Conservation (phyloP, 2,888 invertebrate species). For the Archaeoteleia sp. region DNA sequence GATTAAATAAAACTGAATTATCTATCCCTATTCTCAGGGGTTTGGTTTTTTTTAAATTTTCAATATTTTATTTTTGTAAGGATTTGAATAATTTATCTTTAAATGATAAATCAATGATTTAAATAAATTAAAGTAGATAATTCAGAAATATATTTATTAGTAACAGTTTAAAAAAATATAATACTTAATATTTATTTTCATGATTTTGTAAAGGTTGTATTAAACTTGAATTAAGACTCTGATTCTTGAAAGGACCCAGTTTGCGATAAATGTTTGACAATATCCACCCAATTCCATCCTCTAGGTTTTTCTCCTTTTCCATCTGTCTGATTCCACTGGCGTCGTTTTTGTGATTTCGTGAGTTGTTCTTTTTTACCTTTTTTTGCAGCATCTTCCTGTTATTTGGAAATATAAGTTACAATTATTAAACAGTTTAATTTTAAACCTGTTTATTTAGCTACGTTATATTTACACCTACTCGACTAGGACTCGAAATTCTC, state of each 20-base stretch:
- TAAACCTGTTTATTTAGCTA: no score
- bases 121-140: not conserved
- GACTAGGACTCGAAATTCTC: constrained; percentile 76
- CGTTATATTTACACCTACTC: constrained; percentile 61
- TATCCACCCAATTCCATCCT: constrained; percentile 97
- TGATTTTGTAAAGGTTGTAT: constrained; percentile 38
- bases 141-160: constrained; percentile 54
- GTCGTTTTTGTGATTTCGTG: constrained; percentile 93
- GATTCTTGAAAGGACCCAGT: constrained; percentile 78
- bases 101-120: no score
- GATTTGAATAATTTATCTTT: no score
- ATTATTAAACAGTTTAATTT: no score
- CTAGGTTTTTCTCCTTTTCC: constrained; percentile 88
- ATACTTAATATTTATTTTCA: constrained; percentile 19
- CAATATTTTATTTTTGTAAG: no score
- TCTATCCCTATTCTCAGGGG: no score
- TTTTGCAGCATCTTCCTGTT: constrained; percentile 75
- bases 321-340: constrained; percentile 90
- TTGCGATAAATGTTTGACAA: constrained; percentile 96
- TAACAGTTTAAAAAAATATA: constrained; percentile 1
- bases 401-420: constrained; percentile 6
- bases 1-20: no score
- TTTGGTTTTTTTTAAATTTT: no score
- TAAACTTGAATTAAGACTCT: constrained; percentile 61
- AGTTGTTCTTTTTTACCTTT: constrained; percentile 88